These are phyloP conservation scores for Florisuga fusca DNA, from an alignment of 2,797 vertebrate species.

Conservation along the genomic window DNA sequence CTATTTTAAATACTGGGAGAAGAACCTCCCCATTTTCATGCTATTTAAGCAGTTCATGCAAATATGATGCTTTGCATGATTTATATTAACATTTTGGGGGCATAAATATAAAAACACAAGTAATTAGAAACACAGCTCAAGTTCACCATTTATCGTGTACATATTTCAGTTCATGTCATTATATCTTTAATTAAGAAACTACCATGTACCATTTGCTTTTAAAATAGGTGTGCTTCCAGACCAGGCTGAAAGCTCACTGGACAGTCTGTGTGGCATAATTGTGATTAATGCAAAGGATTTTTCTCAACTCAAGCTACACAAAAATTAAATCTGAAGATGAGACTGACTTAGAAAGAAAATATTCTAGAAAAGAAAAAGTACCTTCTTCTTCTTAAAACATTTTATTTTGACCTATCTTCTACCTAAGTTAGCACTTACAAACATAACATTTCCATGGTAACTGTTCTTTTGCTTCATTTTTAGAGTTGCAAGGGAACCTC, in stretches of 20 bases:
- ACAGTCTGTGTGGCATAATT: not conserved
- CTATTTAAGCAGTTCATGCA: not conserved
- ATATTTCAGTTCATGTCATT: not conserved
- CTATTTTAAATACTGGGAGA: not conserved
- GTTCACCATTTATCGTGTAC: not conserved
- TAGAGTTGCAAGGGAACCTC: conserved; percentile 47
- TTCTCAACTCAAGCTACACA: not conserved
- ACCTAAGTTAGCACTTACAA: conserved; percentile 45
- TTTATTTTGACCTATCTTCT: conserved; percentile 59
- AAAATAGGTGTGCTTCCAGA: not conserved
- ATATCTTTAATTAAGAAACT: not conserved
- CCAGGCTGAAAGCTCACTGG: not conserved
- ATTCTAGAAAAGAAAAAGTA: not conserved
- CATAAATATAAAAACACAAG: not conserved
- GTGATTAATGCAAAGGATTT: not conserved
- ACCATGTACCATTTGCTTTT: not conserved
- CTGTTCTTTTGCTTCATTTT: conserved; percentile 54
- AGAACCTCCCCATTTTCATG: not conserved
- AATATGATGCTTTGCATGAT: not conserved
- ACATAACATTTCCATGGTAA: conserved; percentile 70
- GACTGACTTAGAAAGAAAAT: not conserved
- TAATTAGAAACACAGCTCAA: conserved; percentile 12
- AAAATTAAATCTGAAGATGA: not conserved
- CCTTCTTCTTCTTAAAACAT: not conserved
- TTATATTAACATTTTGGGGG: not conserved